Conservation (phyloP, 2,797 vertebrate species). For the Thaleichthys pacificus region DNA sequence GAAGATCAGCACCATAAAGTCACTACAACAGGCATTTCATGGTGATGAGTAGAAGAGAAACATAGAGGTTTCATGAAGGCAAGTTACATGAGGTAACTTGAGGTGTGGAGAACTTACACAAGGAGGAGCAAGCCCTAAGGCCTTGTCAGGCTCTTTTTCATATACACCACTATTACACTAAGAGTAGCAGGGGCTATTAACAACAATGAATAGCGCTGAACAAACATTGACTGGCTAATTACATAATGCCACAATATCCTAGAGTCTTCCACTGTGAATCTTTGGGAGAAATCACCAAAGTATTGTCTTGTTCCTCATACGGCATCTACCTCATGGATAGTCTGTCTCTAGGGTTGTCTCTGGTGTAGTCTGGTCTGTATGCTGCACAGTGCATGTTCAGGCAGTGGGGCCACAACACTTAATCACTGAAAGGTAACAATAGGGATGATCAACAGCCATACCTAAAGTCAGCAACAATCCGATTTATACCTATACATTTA, state of each 20-base stretch:
- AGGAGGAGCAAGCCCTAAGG: slow-evolving; percentile 52
- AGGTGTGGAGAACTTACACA: slow-evolving; percentile 60
- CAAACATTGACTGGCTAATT: slow-evolving; percentile 38
- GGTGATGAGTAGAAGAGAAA: slow-evolving; percentile 74
- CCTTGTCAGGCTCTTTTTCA: slow-evolving; percentile 51
- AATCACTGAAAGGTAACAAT: slow-evolving; percentile 29
- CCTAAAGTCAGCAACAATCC: neutral
- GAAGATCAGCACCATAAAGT: slow-evolving; percentile 76
- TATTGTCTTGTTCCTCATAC: neutral
- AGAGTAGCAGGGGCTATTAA: slow-evolving; percentile 44
- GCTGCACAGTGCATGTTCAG: slow-evolving; percentile 30
- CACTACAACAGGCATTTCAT: slow-evolving; percentile 80
- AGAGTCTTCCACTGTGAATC: slow-evolving; percentile 26
- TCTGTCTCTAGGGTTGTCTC: neutral
- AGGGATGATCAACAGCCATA: slow-evolving; percentile 22
- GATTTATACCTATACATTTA: neutral
- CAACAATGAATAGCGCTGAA: slow-evolving; percentile 45
- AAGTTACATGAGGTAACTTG: slow-evolving; percentile 65
- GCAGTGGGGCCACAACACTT: slow-evolving; percentile 39
- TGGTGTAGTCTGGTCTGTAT: slow-evolving; percentile 9
- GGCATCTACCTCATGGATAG: slow-evolving; percentile 19
- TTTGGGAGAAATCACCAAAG: neutral
- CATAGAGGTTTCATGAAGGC: slow-evolving; percentile 73
- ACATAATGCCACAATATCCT: slow-evolving; percentile 41
- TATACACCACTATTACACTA: slow-evolving; percentile 46